Base-by-base conservation (phyloP, 2,113 vertebrate genomes). In the Salvelinus fontinalis region DNA sequence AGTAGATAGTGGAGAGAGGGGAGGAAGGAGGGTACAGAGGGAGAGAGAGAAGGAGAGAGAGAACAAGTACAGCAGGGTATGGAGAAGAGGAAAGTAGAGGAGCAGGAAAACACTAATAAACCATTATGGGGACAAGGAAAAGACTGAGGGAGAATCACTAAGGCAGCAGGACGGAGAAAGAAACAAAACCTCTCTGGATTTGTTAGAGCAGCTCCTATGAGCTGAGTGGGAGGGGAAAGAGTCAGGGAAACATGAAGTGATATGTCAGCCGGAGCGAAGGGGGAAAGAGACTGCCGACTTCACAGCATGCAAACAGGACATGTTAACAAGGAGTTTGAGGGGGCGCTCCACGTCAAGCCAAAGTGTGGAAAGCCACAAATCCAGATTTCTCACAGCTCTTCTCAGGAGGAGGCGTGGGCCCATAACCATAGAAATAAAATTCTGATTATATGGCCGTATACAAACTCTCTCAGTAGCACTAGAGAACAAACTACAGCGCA, bases 301-400 rank as follows among this genome's bases (percentile, higher is more conserved):
- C 81, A 82, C 79, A 79, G 78, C 72, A 39, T 83, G 79, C 84
- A 90, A 89, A 91, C 81, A 78, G 84, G 78, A 89, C 49, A 70
- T 84, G 87, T 91, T 89, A 88, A 91, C 89, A 88, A 85, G 83
- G 69, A 82, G 16, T 57, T 20, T 57, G 39, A 44, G 9, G 39
- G 8, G 39, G 39, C 39, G 9, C 39, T 44, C 39, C 39, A 9
- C 9, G 39, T 44, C 39, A 44, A 44, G 39, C 39, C 8, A 44
- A 44, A 44, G 39, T 44, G 39, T 44, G 9, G 39, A 44, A 11
- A 44, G 39, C 39, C 39, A 44, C 39, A 44, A 44, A 44, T 9
- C 39, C 9, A 44, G 39, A 44, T 44, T 11, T 44, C 39, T 44
- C 39, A 11, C 39, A 44, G 39, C 39, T 44, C 39, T 44, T 9